Evolutionary conservation across 64 coral and sea anemone species (phyloP).

Genomic region (Montipora cactus): DNA sequence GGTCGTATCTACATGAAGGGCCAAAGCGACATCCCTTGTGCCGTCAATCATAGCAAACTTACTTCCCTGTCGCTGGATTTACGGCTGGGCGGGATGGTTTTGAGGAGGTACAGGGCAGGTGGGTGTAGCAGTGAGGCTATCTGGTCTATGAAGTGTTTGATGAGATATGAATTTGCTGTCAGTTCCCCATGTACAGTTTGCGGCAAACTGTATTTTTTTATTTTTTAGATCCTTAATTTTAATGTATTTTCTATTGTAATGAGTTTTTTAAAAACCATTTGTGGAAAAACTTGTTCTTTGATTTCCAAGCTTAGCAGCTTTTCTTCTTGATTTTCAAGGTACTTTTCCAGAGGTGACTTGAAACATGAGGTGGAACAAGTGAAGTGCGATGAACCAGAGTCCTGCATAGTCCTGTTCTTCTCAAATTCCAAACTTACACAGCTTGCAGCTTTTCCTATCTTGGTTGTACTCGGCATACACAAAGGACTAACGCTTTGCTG

Average conservation of each 20-base stretch:
- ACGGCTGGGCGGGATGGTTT: constrained; percentile 32
- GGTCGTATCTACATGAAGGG: constrained; percentile 44
- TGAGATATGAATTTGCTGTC: constrained; percentile 42
- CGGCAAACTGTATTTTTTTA: constrained; percentile 31
- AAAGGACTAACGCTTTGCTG: neutral
- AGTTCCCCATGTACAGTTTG: constrained; percentile 49
- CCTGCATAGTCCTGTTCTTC: too few relatives aligned
- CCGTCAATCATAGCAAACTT: constrained; percentile 58
- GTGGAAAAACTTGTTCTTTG: too few relatives aligned
- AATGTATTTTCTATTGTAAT: too few relatives aligned
- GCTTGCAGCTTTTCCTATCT: neutral
- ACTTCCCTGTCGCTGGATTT: constrained; percentile 60
- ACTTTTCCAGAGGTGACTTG: neutral
- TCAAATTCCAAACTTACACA: neutral
- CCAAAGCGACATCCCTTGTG: constrained; percentile 56
- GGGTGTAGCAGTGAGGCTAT: constrained; percentile 14
- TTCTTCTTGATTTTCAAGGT: too few relatives aligned
- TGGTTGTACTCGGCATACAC: too few relatives aligned
- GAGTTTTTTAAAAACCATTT: too few relatives aligned
- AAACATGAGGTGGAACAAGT: too few relatives aligned
- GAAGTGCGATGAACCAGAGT: too few relatives aligned
- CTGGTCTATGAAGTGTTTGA: constrained; percentile 32
- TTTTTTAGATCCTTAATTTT: too few relatives aligned
- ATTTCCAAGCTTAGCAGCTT: too few relatives aligned
- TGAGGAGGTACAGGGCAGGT: neutral